Conservation (phyloP, 1,140 invertebrate species). For the Cecropterus lyciades region DNA sequence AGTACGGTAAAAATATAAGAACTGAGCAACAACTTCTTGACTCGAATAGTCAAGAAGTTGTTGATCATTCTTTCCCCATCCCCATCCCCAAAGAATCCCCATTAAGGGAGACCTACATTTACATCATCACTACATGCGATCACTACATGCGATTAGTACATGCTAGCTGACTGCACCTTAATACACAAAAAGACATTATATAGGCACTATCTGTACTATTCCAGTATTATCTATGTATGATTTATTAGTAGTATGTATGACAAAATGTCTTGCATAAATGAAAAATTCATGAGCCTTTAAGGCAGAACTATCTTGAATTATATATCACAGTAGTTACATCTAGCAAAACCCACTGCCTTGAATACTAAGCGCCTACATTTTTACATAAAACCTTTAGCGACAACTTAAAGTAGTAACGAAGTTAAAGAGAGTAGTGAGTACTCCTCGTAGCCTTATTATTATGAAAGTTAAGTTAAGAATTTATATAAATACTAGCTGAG, state of each 20-base stretch:
- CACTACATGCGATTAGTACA: too few species aligned
- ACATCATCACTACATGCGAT: too few species aligned
- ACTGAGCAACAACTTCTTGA: too few species aligned
- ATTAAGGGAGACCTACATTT: too few species aligned
- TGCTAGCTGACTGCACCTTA: too few species aligned
- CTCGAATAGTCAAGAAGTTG: too few species aligned
- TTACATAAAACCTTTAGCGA: slow-evolving; percentile 7
- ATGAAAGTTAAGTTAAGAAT: too few species aligned
- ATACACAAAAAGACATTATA: too few species aligned
- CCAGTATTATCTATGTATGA: neutral
- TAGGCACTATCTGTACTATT: neutral
- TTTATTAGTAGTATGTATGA: neutral
- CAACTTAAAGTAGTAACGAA: slow-evolving; percentile 4
- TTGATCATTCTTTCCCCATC: too few species aligned
- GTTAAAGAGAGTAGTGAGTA: neutral
- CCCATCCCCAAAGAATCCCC: too few species aligned
- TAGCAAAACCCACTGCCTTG: slow-evolving; percentile 4
- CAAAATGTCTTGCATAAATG: slow-evolving; percentile 10
- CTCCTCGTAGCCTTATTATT: neutral
- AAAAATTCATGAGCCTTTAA: slow-evolving; percentile 17
- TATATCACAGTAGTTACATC: slow-evolving; percentile 4
- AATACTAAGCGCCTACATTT: slow-evolving; percentile 6
- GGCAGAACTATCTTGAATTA: slow-evolving; percentile 12
- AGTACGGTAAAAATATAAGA: too few species aligned
- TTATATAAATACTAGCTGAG: too few species aligned